Percentiles rank a stretch among this genome's conserved stretches.
Conservation (phyloP, 2,888 invertebrate genomes). For the Heterodera filipjevi region DNA sequence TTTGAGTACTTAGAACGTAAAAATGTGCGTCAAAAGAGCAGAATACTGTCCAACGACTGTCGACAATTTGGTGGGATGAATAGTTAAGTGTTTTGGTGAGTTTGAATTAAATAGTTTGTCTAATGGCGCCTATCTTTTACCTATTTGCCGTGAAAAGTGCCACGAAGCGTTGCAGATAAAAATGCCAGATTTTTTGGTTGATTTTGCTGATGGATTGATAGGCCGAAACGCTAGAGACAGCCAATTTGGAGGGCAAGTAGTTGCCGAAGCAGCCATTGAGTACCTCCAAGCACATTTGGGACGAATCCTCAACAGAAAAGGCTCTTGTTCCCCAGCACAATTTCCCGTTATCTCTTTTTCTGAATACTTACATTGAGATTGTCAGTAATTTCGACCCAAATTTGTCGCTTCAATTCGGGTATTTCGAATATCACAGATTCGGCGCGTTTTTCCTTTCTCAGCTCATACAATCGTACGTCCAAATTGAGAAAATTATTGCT, state of each 20-base stretch:
- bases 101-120: neutral
- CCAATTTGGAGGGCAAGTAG: neutral
- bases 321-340: neutral
- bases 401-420: constrained; percentile 29
- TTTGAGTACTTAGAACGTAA: constrained; percentile 21
- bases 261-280: neutral
- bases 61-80: neutral
- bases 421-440: constrained; percentile 15
- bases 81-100: too few relatives aligned
- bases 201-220: neutral
- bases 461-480: constrained; percentile 17
- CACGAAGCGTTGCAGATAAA: constrained; percentile 8
- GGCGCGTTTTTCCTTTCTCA: neutral
- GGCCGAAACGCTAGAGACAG: constrained; percentile 7
- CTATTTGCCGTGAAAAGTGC: constrained; percentile 26
- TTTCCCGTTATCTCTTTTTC: constrained; percentile 8
- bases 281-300: neutral
- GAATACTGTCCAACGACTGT: constrained; percentile 30
- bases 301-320: neutral
- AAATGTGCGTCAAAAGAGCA: constrained; percentile 33
- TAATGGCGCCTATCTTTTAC: neutral
- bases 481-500: neutral
- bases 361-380: neutral
- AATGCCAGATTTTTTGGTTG: constrained; percentile 11
- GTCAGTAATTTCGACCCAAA: constrained; percentile 17